Evolutionary conservation across 2,888 invertebrate genomes (phyloP), one percentile per base, ranked within the genome.

Genomic region (Brachyptera putata): DNA sequence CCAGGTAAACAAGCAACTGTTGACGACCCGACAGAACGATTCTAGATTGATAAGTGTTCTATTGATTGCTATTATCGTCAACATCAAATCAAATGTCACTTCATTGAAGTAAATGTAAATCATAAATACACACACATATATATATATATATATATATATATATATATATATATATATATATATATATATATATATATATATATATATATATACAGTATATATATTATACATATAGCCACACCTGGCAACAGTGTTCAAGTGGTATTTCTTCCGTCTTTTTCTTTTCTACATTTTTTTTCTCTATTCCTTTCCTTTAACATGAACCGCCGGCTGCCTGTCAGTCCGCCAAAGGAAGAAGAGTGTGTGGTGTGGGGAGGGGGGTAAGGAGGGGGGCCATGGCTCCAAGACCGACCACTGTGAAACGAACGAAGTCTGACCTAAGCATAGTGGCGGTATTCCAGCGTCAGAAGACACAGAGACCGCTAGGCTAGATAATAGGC

Each of bases 241-340:
- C 58, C 61, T 60, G 62, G 62, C 62, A 62, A 62, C 62, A 62
- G 49, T 62, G 62, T 62, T 50, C 59, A 56, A 39, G 58, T 58
- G 61, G 58, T 46, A 56, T 56, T 62, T 57, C 55, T 62, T 34
- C 56, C 56, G 57, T 60, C 53, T 56, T 53, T 60, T 56, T 58
- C 49, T 58, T 43, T 48, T 41, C 39, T 36, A 26, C 50, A 22
- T 57, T 57, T 62, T 57, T 61, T 57, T 49, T 56, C 43, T n/a
- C 36, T 50, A 41, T 60, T 59, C 48, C 36, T 41, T 56, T 50
- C 61, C 55, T 60, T 60, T 60, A 60, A 56, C 48, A 58, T 39
- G 60, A 58, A 60, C 59, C 62, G 62, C 62, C 60, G 62, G 55
- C 56, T 57, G 62, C 43, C 56, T 62, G 62, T 60, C 60, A 62